Evolutionary conservation across 1,140 invertebrate species (phyloP).

Genomic region (Trichonephila clavipes): DNA sequence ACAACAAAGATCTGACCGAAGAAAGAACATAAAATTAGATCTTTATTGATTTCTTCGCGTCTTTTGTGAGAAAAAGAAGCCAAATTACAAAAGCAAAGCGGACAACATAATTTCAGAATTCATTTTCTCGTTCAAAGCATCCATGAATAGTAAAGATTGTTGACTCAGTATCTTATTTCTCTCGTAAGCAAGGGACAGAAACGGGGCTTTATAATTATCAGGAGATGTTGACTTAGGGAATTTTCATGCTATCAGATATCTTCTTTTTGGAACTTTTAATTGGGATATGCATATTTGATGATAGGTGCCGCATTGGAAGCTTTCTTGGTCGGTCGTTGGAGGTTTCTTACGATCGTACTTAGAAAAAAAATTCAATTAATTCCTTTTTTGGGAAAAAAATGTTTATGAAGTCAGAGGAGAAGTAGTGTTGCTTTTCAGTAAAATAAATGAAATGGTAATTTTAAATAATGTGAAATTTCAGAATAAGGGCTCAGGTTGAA

Average conservation of each 20-base stretch:
- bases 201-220: conserved; percentile 48
- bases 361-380: too few relatives aligned
- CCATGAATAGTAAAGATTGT: conserved; percentile 49
- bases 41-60: not conserved
- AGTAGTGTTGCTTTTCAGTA: too few relatives aligned
- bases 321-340: too few relatives aligned
- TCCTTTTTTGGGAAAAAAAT: too few relatives aligned
- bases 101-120: conserved; percentile 52
- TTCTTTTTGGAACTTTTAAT: conserved; percentile 5
- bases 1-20: not conserved
- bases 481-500: too few relatives aligned
- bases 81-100: not conserved
- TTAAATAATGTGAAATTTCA: too few relatives aligned
- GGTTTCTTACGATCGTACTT: too few relatives aligned
- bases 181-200: not conserved
- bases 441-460: too few relatives aligned
- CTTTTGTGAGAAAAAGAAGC: not conserved
- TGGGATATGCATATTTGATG: conserved; percentile 49
- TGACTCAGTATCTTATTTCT: conserved; percentile 53
- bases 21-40: not conserved
- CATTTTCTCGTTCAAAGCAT: conserved; percentile 10
- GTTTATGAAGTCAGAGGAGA: too few relatives aligned
- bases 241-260: not conserved
- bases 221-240: conserved; percentile 39
- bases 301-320: not conserved